Base-by-base conservation (phyloP, 2,797 vertebrate species). In the Distichodus sexfasciatus region DNA sequence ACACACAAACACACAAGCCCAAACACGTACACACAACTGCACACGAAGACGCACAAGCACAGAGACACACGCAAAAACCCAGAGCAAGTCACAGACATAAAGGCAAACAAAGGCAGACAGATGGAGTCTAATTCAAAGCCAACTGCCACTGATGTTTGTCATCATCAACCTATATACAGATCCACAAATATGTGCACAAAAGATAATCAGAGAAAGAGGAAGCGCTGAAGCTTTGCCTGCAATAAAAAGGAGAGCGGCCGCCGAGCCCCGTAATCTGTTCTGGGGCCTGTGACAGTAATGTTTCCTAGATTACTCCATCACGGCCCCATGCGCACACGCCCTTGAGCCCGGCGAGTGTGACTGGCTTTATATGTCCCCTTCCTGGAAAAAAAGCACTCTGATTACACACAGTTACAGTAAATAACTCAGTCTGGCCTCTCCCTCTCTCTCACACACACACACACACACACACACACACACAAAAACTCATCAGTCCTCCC, bases 391-490 rank as follows among this genome's bases (percentile, higher is more conserved):
- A 63, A 66, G 51, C 60, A 60, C 75, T 80, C 72, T 51, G 63
- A 77, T 77, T 77, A 77, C 69, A 78, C 68, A 36, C 29, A 66
- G 50, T 70, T 71, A 78, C 71, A 69, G 79, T 80, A 78, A 80
- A 78, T 76, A 71, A 69, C 36, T 64, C 58, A 73, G 61, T 47
- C 63, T 64, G 47, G 29, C 24, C 57, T 26, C 41, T 12, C 53
- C 19, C 43, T 12, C 14, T 29, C 55, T 19, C 23, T n/a, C 19
- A 11, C 17, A 35, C 68, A 10, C 28, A n/a, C 40, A 21, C 33
- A 23, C 10, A 31, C 47, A 50, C 38, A 62, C 48, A 62, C 48
- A 58, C 41, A 28, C 60, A 47, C 24, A 47, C 46, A 65, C 29
- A 44, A 41, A 66, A 23, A 47, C 19, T 57, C 50, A 72, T 63